These are phyloP conservation scores for Scomber japonicus DNA, from an alignment of 2,113 vertebrate genomes.

Conservation along the genomic window DNA sequence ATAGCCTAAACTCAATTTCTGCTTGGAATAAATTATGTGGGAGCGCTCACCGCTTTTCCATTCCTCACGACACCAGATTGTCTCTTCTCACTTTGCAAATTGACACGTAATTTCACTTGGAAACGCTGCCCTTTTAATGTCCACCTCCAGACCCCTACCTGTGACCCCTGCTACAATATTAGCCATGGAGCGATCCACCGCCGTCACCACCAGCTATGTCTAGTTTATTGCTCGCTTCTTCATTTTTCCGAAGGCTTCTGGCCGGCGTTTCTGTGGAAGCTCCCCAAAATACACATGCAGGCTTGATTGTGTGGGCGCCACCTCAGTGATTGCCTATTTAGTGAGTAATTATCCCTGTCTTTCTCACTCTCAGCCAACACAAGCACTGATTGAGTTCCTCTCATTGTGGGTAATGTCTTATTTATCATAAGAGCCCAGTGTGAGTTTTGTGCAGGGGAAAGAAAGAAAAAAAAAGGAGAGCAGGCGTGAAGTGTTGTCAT, in stretches of 20 bases:
- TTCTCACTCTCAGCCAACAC: constrained; percentile 74
- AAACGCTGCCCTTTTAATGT: constrained; percentile 31
- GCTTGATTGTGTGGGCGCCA: constrained; percentile 77
- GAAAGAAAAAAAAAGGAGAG: constrained; percentile 15
- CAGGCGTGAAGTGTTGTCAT: constrained; percentile 33
- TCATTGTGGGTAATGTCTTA: constrained; percentile 81
- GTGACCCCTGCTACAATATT: constrained; percentile 26
- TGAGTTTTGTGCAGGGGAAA: constrained; percentile 46
- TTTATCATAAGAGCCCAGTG: constrained; percentile 75
- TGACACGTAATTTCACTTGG: constrained; percentile 18
- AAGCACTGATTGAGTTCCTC: constrained; percentile 78
- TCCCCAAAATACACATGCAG: constrained; percentile 72
- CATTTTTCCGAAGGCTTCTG: constrained; percentile 49
- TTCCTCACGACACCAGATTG: constrained; percentile 21
- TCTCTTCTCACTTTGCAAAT: constrained; percentile 2
- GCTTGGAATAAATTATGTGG: constrained; percentile 31
- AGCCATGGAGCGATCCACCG: neutral
- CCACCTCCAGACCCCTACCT: constrained; percentile 28
- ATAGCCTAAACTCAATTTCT: constrained; percentile 28
- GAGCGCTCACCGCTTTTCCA: constrained; percentile 20
- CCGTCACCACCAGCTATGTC: neutral
- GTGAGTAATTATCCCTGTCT: constrained; percentile 79
- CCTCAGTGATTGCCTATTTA: constrained; percentile 80
- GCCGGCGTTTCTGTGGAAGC: constrained; percentile 58
- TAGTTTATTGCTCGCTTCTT: constrained; percentile 28